Conservation (phyloP, 2,888 invertebrate species). For the Apeira syringaria region DNA sequence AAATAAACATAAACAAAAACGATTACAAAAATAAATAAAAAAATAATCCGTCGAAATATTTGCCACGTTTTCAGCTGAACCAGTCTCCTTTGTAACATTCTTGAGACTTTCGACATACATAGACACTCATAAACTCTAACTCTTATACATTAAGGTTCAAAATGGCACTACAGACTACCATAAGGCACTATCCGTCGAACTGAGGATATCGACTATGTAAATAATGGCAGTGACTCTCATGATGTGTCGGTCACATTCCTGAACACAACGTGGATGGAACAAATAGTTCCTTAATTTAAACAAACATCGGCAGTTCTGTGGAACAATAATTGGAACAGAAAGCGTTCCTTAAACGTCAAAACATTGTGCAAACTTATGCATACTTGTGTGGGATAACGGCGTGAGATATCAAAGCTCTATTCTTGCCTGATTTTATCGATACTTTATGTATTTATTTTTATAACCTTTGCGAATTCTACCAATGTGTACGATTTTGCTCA, state of each 20-base stretch:
- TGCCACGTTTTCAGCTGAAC: slow-evolving; percentile 38
- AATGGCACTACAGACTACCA: slow-evolving; percentile 22
- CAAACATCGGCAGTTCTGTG: slow-evolving; percentile 7
- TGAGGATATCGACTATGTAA: slow-evolving; percentile 24
- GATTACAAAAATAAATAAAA: slow-evolving; percentile 5
- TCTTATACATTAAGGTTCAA: slow-evolving; percentile 14
- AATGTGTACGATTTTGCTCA: too few species aligned
- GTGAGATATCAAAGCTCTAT: too few species aligned
- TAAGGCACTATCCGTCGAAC: slow-evolving; percentile 29
- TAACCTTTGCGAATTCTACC: too few species aligned
- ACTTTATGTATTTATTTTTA: too few species aligned
- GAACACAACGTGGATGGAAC: background rate
- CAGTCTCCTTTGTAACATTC: slow-evolving; percentile 37
- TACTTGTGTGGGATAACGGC: too few species aligned
- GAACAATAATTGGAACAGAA: too few species aligned
- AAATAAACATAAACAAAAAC: background rate
- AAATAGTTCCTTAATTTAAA: background rate
- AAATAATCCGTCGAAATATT: slow-evolving; percentile 39
- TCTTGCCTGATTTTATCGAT: too few species aligned
- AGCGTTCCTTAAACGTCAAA: slow-evolving; percentile 3
- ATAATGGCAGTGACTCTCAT: slow-evolving; percentile 38
- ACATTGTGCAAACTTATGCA: slow-evolving; percentile 16
- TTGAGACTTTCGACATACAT: slow-evolving; percentile 37
- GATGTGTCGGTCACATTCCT: slow-evolving; percentile 8
- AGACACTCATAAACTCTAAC: slow-evolving; percentile 21